Conservation (phyloP, 2,888 invertebrate species). For the Scaeva pyrastri region DNA sequence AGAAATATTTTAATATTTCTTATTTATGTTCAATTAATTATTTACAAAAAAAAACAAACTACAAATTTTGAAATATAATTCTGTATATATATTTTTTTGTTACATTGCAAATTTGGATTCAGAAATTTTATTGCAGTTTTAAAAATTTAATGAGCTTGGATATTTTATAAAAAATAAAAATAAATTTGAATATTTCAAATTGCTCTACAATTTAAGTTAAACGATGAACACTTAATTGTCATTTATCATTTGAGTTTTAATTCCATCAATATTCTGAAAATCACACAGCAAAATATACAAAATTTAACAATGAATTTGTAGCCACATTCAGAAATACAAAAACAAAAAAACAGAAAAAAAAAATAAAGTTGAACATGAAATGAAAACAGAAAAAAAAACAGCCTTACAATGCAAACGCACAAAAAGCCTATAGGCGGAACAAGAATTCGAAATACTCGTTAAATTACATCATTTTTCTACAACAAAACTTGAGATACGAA, state of each 20-base stretch:
- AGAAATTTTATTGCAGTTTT: no score
- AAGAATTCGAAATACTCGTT: constrained; percentile 26
- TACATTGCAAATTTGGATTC: no score
- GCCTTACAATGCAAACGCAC: constrained; percentile 31
- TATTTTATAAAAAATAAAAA: no score
- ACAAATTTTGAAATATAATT: no score
- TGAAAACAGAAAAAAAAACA: not conserved
- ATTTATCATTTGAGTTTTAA: not conserved
- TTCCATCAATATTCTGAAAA: not conserved
- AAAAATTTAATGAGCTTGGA: no score
- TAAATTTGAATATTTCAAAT: no score
- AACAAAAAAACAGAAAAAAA: not conserved
- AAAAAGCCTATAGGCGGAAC: constrained; percentile 24
- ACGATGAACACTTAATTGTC: no score
- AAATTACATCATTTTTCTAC: constrained; percentile 31
- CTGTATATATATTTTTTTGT: no score
- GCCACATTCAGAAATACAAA: not conserved
- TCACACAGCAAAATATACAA: not conserved
- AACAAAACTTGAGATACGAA: not conserved
- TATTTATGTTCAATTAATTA: no score
- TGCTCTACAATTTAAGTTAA: no score
- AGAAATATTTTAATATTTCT: no score
- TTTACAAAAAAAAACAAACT: no score
- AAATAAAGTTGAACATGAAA: not conserved
- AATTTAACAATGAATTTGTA: constrained; percentile 1